Conservation (phyloP, 1,140 invertebrate genomes). For the Charaxes varanes region DNA sequence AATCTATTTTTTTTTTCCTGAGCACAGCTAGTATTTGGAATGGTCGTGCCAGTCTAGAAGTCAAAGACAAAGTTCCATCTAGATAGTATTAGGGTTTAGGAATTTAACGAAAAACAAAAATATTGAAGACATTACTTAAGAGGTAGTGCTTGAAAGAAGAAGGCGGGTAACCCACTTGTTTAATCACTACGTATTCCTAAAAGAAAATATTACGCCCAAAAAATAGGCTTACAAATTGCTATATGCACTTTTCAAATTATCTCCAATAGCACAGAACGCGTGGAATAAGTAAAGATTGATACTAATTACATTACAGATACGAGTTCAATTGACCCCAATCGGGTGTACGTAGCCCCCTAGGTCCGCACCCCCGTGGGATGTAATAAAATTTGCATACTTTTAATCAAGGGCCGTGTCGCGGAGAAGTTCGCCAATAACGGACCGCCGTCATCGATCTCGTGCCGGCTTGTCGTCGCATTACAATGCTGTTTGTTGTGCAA, state of each 20-base stretch:
- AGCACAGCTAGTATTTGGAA: no score
- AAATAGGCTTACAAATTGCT: no score
- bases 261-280: slow-evolving; percentile 7
- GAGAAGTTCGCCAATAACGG: slow-evolving; percentile 75
- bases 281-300: slow-evolving; percentile 31
- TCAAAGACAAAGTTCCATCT: no score
- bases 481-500: slow-evolving; percentile 50
- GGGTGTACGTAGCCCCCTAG: slow-evolving; percentile 39
- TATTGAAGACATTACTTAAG: background rate
- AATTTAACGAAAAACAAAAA: no score
- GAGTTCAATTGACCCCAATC: slow-evolving; percentile 49
- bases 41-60: no score
- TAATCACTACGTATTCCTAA: no score
- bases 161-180: no score
- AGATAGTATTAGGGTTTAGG: no score
- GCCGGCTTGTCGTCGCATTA: slow-evolving; percentile 55
- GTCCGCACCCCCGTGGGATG: slow-evolving; percentile 54
- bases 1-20: no score
- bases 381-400: slow-evolving; percentile 77
- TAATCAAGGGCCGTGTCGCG: slow-evolving; percentile 75
- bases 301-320: slow-evolving; percentile 47
- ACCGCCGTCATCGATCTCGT: slow-evolving; percentile 63
- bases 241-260: background rate
- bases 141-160: no score
- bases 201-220: no score